Percentiles rank a stretch among this genome's conserved stretches.
Conservation (phyloP, 2,113 vertebrate genomes). For the Trichomycterus rosablanca region DNA sequence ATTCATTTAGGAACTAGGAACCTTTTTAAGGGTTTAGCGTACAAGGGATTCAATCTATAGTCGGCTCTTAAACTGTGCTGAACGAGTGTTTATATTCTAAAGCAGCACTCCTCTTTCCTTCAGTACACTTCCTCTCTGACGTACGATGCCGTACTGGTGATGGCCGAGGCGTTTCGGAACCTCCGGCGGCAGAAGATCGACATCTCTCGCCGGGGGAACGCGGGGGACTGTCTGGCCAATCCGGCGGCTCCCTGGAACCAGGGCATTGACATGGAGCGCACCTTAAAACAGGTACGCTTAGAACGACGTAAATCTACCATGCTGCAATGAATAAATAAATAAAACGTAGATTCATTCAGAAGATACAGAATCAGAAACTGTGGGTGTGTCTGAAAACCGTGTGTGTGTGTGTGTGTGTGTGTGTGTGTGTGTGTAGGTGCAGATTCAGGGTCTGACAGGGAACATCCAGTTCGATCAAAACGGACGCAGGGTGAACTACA, state of each 20-base stretch:
- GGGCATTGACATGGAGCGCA: conserved; percentile 98
- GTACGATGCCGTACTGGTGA: conserved; percentile 94
- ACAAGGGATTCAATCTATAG: too few species aligned
- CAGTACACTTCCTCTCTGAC: conserved; percentile 96
- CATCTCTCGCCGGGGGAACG: conserved; percentile 94
- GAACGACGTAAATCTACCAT: too few species aligned
- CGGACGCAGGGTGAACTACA: conserved; percentile 92
- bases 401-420: conserved; percentile 13
- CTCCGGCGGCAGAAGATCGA: conserved; percentile 95
- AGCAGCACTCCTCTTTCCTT: too few species aligned
- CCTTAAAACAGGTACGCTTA: conserved; percentile 55
- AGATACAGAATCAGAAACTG: too few species aligned
- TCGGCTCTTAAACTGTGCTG: too few species aligned
- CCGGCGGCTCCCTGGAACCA: conserved; percentile 97
- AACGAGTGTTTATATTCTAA: too few species aligned
- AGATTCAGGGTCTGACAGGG: conserved; percentile 93
- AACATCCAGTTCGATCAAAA: conserved; percentile 98
- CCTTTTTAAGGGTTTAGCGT: too few species aligned
- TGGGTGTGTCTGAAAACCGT: neutral
- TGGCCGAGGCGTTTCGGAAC: conserved; percentile 96
- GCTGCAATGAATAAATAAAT: too few species aligned
- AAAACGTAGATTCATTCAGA: too few species aligned
- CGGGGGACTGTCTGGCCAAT: conserved; percentile 97
- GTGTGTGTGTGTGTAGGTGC: conserved; percentile 71
- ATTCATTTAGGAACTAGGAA: too few species aligned